These are phyloP conservation scores for Metalampra italica DNA, from an alignment of 2,888 invertebrate species.

Conservation along the genomic window DNA sequence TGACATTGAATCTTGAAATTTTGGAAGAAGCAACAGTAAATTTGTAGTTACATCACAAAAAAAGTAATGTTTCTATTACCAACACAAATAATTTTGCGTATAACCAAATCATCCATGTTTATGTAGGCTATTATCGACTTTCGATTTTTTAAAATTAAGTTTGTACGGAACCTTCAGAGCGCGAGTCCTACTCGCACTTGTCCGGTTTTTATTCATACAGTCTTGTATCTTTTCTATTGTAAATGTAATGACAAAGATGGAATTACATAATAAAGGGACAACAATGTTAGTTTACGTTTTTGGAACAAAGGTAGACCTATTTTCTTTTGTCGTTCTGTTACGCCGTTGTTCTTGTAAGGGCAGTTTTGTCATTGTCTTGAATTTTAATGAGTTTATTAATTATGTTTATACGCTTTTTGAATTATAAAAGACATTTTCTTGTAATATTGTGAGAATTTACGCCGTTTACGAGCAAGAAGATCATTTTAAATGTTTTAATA, in stretches of 20 bases:
- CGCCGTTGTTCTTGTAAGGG: conserved; percentile 15
- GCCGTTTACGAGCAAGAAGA: background rate
- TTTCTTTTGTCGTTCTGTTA: conserved; percentile 11
- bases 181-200: too few species aligned
- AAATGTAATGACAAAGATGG: background rate
- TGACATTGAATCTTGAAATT: too few species aligned
- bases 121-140: too few species aligned
- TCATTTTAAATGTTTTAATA: too few species aligned
- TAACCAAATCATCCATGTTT: too few species aligned
- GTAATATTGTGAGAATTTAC: background rate
- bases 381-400: conserved; percentile 16
- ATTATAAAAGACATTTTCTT: background rate
- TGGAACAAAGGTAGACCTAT: conserved; percentile 12
- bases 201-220: background rate
- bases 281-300: conserved; percentile 19
- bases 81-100: too few species aligned
- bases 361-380: conserved; percentile 14
- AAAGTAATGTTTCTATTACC: too few species aligned
- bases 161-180: too few species aligned
- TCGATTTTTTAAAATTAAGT: too few species aligned
- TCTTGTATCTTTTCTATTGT: background rate
- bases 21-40: too few species aligned
- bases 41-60: too few species aligned
- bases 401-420: conserved; percentile 5
- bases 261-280: conserved; percentile 10